Conservation (phyloP, 2,113 vertebrate genomes). For the Eurypyga helias region DNA sequence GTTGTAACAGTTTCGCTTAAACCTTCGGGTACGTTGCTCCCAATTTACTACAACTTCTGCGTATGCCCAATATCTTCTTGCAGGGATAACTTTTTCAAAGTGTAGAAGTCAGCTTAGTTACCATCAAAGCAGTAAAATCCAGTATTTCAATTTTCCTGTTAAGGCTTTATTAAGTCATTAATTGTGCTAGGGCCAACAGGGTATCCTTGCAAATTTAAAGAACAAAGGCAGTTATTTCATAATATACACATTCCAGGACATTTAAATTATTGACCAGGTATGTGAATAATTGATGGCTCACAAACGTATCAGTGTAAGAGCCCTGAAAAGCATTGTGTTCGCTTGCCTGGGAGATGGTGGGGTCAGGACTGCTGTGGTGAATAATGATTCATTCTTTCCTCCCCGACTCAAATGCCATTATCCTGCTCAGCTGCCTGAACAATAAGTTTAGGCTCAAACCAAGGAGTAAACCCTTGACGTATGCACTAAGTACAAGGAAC, state of each 20-base stretch:
- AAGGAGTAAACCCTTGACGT: background rate
- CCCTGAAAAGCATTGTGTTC: conserved; percentile 30
- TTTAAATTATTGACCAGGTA: conserved; percentile 80
- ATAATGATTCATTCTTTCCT: conserved; percentile 60
- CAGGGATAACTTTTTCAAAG: background rate
- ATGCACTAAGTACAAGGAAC: background rate
- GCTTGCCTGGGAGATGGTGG: conserved; percentile 43
- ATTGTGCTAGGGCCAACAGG: background rate
- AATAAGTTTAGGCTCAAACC: background rate
- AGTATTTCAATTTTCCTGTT: conserved; percentile 13
- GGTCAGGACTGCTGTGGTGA: conserved; percentile 50
- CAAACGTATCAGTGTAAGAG: conserved; percentile 62
- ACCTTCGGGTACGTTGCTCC: accelerated
- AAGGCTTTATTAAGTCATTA: conserved; percentile 29
- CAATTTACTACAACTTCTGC: background rate
- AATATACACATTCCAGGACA: conserved; percentile 51
- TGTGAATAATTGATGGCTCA: conserved; percentile 77
- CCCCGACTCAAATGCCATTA: background rate
- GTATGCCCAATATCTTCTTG: background rate
- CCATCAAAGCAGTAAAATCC: background rate
- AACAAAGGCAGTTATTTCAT: conserved; percentile 62
- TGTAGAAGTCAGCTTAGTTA: background rate
- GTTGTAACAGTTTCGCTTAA: background rate
- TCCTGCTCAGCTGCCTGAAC: background rate
- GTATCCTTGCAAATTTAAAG: conserved; percentile 42